A percentile compares a stretch with the other conserved stretches of the same genome.
Evolutionary conservation across 2,113 vertebrate genomes (phyloP).

Genomic region (Varanus komodoensis): DNA sequence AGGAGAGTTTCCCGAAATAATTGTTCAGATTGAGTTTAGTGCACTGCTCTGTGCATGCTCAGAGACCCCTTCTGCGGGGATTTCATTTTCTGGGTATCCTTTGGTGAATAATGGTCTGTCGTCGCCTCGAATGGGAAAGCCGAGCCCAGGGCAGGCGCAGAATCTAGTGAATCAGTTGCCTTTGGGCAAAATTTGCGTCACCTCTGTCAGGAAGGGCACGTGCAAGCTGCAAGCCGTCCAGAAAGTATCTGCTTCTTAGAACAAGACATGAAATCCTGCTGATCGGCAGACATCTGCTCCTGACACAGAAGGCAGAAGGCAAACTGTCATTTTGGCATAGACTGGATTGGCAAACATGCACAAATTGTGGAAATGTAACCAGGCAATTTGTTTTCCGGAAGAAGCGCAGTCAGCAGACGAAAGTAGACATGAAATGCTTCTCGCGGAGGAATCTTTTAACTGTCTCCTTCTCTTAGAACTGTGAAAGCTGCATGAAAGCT

Average conservation of each 20-base stretch:
- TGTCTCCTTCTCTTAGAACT: not conserved
- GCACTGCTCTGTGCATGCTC: no score
- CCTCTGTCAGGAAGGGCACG: no score
- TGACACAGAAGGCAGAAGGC: not conserved
- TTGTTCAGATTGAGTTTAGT: no score
- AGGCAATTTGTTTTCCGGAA: not conserved
- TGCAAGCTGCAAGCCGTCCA: not conserved
- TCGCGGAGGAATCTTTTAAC: not conserved
- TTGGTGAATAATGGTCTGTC: no score
- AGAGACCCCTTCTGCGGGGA: no score
- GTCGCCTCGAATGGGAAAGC: no score
- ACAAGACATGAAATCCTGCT: not conserved
- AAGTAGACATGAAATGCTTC: not conserved
- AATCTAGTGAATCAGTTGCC: no score
- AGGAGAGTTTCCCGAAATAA: no score
- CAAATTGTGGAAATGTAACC: not conserved
- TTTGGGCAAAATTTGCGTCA: not conserved
- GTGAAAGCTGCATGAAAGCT: not conserved
- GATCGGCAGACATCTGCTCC: not conserved
- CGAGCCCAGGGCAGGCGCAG: no score
- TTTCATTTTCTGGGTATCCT: no score
- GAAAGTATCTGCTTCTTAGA: not conserved
- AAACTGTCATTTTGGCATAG: not conserved
- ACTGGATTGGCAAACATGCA: conserved; percentile 5
- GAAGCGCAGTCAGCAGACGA: not conserved